phyloP scores from a whole-genome alignment of 2,888 invertebrate genomes.

The Epistrophe eligans region DNA sequence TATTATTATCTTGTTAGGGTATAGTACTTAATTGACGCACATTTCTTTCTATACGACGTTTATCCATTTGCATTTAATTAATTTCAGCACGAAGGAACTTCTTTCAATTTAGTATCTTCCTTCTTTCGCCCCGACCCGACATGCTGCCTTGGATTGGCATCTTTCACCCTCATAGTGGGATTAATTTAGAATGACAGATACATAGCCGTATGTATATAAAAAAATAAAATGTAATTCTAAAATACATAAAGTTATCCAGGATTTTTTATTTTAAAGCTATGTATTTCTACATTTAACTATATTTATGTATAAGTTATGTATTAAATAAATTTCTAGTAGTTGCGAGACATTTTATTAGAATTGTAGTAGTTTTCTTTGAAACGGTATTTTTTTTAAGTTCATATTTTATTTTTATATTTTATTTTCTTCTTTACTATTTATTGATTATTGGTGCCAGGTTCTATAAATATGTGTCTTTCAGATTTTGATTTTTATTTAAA shows the following conservation, averaged over 20 bases:
- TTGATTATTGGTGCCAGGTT: no score
- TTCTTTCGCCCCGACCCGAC: neutral
- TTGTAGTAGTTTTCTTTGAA: no score
- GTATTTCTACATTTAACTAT: neutral
- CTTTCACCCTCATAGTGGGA: neutral
- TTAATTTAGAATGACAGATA: conserved; percentile 13
- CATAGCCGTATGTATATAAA: no score
- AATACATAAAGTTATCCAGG: conserved; percentile 1
- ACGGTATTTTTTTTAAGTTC: no score
- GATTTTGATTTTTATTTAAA: no score
- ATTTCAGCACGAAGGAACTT: conserved; percentile 18
- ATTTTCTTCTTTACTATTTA: no score
- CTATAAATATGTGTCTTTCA: no score
- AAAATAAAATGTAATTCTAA: conserved; percentile 5
- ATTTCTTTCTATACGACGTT: conserved; percentile 18
- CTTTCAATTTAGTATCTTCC: conserved; percentile 11
- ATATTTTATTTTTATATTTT: no score
- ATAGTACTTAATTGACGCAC: conserved; percentile 25
- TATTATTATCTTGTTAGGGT: conserved; percentile 12
- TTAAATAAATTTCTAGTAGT: no score
- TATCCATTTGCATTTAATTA: conserved; percentile 39
- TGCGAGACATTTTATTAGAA: no score
- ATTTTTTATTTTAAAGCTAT: neutral
- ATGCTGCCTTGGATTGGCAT: neutral
- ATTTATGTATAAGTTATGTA: no score